Conservation (phyloP, 2,113 vertebrate genomes). For the Cochlearius cochlearius region DNA sequence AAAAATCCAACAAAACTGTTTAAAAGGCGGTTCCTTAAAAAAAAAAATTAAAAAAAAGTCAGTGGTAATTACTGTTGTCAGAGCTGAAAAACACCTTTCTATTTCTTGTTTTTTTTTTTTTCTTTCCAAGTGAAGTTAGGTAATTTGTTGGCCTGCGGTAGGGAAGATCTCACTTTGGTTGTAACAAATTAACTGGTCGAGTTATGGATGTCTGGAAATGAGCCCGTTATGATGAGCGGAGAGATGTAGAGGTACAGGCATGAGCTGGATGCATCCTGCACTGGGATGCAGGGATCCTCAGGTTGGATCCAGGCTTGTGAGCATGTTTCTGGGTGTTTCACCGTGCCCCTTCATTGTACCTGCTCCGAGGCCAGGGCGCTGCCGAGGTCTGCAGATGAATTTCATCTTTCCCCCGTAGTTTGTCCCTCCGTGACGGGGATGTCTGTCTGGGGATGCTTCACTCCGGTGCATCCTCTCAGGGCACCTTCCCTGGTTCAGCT, state of each 20-base stretch:
- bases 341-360: accelerated
- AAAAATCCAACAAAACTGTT: not conserved
- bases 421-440: not conserved
- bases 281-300: not conserved
- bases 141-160: not conserved
- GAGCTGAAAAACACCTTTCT: not conserved
- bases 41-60: not conserved
- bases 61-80: not conserved
- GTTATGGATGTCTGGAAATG: not conserved
- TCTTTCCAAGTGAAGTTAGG: not conserved
- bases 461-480: too few species aligned
- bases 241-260: not conserved
- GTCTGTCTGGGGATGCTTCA: not conserved
- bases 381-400: not conserved
- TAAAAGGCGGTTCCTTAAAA: not conserved
- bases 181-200: accelerated
- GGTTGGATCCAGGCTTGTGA: not conserved
- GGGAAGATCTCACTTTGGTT: not conserved
- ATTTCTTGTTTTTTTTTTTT: not conserved
- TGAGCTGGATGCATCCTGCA: accelerated
- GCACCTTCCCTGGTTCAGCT: not conserved
- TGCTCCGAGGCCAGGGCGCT: accelerated
- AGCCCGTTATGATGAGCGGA: not conserved
- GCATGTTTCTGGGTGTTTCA: not conserved
- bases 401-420: not conserved